Percentiles rank a stretch among this genome's conserved stretches.
phyloP scores from a whole-genome alignment of 2,113 vertebrate species.

The Edolisoma coerulescens region DNA sequence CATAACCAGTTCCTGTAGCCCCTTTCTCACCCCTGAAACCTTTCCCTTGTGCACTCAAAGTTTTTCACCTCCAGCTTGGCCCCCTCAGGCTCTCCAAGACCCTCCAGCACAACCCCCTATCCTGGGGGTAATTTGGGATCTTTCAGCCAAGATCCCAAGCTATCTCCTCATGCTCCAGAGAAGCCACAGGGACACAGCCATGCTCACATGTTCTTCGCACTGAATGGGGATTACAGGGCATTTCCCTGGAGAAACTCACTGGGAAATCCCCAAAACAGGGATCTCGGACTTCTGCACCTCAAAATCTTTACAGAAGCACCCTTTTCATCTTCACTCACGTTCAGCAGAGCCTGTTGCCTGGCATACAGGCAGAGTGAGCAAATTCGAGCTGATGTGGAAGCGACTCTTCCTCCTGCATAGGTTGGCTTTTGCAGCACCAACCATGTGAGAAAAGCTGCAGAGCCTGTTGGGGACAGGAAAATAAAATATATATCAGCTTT shows the following conservation, averaged over 20 bases:
- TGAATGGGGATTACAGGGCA: not conserved
- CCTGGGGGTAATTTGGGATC: too few species aligned
- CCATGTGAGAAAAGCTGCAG: not conserved
- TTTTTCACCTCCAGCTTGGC: not conserved
- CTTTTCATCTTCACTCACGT: not conserved
- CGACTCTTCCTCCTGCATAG: not conserved
- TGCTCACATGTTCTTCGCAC: not conserved
- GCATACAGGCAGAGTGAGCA: not conserved
- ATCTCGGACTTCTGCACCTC: not conserved
- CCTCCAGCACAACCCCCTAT: accelerated
- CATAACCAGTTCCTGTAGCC: not conserved
- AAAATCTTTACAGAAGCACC: not conserved
- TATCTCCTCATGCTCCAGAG: not conserved
- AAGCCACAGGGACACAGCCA: not conserved
- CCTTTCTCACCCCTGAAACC: not conserved
- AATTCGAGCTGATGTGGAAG: not conserved
- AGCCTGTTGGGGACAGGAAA: not conserved
- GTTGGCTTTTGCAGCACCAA: not conserved
- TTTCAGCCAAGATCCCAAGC: not conserved
- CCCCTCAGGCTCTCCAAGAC: not conserved
- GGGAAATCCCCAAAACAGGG: not conserved
- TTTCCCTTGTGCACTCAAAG: not conserved
- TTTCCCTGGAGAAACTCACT: not conserved
- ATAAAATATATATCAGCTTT: not conserved
- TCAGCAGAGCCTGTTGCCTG: not conserved